A percentile compares a stretch with the other conserved stretches of the same genome.
phyloP scores from a whole-genome alignment of 2,888 invertebrate genomes.

The Meandrusa payeni region DNA sequence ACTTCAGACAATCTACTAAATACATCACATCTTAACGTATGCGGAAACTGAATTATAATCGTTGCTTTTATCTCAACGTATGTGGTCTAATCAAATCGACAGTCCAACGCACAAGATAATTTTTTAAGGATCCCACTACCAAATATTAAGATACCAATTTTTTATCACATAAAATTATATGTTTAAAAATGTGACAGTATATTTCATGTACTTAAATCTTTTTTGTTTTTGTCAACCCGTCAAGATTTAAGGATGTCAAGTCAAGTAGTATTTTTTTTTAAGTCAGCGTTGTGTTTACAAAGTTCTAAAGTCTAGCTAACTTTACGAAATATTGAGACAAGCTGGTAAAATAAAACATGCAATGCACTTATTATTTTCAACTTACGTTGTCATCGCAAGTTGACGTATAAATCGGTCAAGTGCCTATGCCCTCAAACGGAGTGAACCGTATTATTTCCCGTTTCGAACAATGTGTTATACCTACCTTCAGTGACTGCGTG shows the following conservation, averaged over 20 bases:
- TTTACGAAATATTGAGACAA: constrained; percentile 7
- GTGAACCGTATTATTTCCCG: constrained; percentile 76
- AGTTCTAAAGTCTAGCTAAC: constrained; percentile 4
- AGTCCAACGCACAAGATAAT: too few species aligned
- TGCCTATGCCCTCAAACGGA: constrained; percentile 53
- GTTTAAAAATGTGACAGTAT: too few species aligned
- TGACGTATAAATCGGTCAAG: constrained; percentile 23
- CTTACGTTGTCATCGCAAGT: constrained; percentile 16
- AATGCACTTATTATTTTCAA: constrained; percentile 15
- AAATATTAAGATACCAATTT: too few species aligned
- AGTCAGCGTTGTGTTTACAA: constrained; percentile 1
- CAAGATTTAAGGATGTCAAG: neutral
- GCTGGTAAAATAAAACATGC: constrained; percentile 3
- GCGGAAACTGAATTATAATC: too few species aligned
- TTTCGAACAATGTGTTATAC: constrained; percentile 57
- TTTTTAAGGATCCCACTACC: too few species aligned
- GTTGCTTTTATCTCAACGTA: too few species aligned
- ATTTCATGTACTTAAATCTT: too few species aligned
- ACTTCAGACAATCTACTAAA: too few species aligned
- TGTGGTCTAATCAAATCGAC: too few species aligned
- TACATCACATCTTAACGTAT: too few species aligned
- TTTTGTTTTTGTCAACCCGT: too few species aligned
- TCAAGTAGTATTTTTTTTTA: constrained; percentile 10
- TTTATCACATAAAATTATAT: too few species aligned
- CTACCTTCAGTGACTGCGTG: constrained; percentile 59